Percentiles rank a stretch among this genome's conserved stretches.
phyloP scores from a whole-genome alignment of 23 tunicate genomes.

The Styela clava region DNA sequence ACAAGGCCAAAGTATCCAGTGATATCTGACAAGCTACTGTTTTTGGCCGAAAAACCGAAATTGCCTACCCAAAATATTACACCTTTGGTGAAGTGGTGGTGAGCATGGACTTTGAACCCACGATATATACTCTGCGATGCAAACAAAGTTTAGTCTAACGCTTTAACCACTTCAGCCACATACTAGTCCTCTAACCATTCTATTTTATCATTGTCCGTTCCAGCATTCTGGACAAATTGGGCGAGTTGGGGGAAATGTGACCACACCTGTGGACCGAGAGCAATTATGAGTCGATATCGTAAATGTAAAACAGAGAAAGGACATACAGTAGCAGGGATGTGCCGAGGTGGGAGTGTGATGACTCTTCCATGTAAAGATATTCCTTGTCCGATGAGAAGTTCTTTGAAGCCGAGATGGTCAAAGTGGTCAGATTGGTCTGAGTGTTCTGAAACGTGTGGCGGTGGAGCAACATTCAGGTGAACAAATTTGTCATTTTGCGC shows the following conservation, averaged over 20 bases:
- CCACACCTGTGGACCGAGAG: background rate
- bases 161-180: too few species aligned
- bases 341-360: background rate
- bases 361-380: background rate
- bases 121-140: too few species aligned
- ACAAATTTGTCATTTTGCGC: too few species aligned
- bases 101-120: too few species aligned
- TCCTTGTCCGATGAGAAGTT: background rate
- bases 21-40: too few species aligned
- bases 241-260: background rate
- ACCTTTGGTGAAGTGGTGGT: too few species aligned
- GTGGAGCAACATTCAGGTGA: background rate
- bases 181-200: too few species aligned
- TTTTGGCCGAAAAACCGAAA: too few species aligned
- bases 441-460: background rate
- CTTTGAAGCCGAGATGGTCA: background rate
- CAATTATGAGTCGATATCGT: background rate
- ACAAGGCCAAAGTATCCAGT: too few species aligned
- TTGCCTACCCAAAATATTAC: too few species aligned
- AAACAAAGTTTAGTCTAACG: too few species aligned
- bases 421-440: background rate
- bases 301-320: background rate
- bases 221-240: background rate
- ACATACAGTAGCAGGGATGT: background rate
- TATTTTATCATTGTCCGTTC: too few species aligned